Base-by-base conservation (phyloP, 2,797 vertebrate genomes). In the Poeciliopsis paucimaculata region DNA sequence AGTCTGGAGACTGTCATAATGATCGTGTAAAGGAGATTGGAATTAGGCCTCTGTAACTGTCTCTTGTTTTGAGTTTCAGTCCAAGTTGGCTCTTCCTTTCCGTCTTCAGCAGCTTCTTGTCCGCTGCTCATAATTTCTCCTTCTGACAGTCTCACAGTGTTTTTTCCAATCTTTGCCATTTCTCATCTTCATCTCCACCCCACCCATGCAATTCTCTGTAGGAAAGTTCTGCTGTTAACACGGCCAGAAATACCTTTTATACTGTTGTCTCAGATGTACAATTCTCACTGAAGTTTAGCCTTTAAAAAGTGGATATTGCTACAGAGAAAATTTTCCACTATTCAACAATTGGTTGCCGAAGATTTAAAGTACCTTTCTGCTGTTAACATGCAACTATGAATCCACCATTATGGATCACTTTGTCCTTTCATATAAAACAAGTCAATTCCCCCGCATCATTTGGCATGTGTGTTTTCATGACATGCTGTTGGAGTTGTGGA, bases 1-100 rank as follows among this genome's bases (percentile, higher is more conserved):
- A 79, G 85, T 86, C 92, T 94, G 92, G 89, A 92, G 83, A 90
- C 81, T 47, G 75, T 93, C 91, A 91, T 79, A 26, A 13, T 89
- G 91, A 91, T 82, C 76, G 83, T 28, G 82, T 36, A 72, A 88
- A 88, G 68, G 87, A 86, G 90, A 87, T 90, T 84, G 90, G 46
- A 60, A 68, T 77, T 64, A 31, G 91, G 86, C 66, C 77, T 85
- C 75, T 77, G 39, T 86, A 76, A 45, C 86, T 75, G 41, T 82
- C 39, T 80, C 43, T 76, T 80, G 79, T 77, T 85, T 72, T 74
- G 34, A 28, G 57, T 79, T 79, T 23, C 72, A 75, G 70, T 82
- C 74, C 46, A 76, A 77, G 45, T 78, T 76, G 31, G 82, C 57
- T 87, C 76, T 80, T 46, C 66, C 75, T 75, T 62, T 47, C 26